Base-by-base conservation (phyloP, 2,888 invertebrate species). In the Orthonychiurus folsomi region DNA sequence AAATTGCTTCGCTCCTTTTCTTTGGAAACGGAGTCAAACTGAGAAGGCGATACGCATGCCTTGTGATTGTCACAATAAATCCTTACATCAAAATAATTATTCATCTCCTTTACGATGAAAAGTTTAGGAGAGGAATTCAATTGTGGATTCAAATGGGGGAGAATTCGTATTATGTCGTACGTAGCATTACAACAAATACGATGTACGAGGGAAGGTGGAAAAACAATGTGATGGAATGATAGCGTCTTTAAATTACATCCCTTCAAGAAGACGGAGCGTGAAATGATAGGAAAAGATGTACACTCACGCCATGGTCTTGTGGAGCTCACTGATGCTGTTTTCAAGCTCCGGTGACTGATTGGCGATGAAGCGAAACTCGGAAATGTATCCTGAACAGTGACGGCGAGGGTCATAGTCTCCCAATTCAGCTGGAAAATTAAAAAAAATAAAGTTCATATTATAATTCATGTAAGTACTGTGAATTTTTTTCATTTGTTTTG, bases 331-430 rank as follows among this genome's bases (percentile, higher is more conserved):
- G 70, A 95, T 91, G 73, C 88, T 83, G 61, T 85, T 82, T 79
- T 96, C 95, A 74, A 95, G 80, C 76, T 93, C 93, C 50, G 88
- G 85, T 60, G 92, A 91, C 80, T 96, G 95, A 78, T 92, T 93
- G 56, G 93, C 86, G 73, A 93, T 81, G 76, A 95, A 86, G 67
- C 93, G 85, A 79, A 96, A 95, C 81, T 96, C 95, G 15, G 93
- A 90, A 68, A 94, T 89, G 79, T 96, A 96, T 61, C 93, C 93
- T 25, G 85, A 83, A 37, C 86, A 86, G 77, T 95, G 93, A 63
- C 91, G 82, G 72, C 91, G 82, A 28, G 87, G 85, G 78, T 95
- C 94, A 78, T 88, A 94, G 81, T 95, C 95, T 1, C 95, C 95
- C 66, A 95, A 81, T 81, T 96, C 95, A 75, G 95, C 94, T 94